Evolutionary conservation across 1,140 invertebrate species (phyloP).

Genomic region (Heliconius himera): DNA sequence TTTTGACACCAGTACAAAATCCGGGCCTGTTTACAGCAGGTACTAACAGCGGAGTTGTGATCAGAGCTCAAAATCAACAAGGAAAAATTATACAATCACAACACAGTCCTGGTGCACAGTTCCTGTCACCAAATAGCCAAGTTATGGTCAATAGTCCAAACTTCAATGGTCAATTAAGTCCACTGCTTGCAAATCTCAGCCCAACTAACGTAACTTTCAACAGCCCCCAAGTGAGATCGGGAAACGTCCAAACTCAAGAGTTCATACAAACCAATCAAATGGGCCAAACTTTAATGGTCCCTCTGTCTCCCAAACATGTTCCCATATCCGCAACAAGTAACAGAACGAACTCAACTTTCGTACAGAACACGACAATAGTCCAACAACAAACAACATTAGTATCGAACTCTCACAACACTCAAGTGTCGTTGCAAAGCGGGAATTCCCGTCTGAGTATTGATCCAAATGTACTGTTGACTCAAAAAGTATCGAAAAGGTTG

Average conservation of each 20-base stretch:
- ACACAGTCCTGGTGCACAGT: constrained; percentile 86
- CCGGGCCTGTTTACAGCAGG: constrained; percentile 87
- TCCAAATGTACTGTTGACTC: constrained; percentile 58
- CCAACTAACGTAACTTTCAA: constrained; percentile 87
- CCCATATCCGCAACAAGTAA: constrained; percentile 83
- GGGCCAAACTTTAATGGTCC: constrained; percentile 90
- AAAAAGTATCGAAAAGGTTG: constrained; percentile 52
- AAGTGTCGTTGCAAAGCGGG: constrained; percentile 59
- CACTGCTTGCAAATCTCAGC: constrained; percentile 87
- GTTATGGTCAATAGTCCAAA: constrained; percentile 88
- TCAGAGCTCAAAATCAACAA: constrained; percentile 87
- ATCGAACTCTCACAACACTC: constrained; percentile 85
- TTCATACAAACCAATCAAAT: constrained; percentile 87
- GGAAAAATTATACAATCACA: constrained; percentile 88
- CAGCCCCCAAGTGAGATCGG: constrained; percentile 82
- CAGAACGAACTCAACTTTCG: constrained; percentile 87
- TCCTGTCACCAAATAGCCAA: constrained; percentile 88
- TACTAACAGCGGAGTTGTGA: constrained; percentile 88
- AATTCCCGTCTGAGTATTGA: constrained; percentile 81
- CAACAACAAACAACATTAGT: constrained; percentile 85
- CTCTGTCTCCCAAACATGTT: constrained; percentile 85
- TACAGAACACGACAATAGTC: constrained; percentile 87
- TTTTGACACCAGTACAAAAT: constrained; percentile 88
- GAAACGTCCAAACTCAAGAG: constrained; percentile 85
- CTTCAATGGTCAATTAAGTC: constrained; percentile 90